Conservation (phyloP, 2,797 vertebrate species). For the Tadarida brasiliensis region DNA sequence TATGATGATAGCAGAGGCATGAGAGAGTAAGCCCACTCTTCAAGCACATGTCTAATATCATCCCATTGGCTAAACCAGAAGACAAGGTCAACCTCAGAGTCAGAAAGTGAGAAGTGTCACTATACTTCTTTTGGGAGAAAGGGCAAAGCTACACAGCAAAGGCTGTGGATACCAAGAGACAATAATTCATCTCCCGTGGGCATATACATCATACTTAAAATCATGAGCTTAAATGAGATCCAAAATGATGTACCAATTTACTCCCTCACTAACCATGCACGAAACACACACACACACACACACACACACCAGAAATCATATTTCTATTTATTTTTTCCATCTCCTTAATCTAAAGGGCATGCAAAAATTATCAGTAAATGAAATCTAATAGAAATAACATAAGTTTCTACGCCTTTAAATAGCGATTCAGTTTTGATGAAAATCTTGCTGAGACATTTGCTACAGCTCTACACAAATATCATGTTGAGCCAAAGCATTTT, state of each 20-base stretch:
- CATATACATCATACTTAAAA: background rate
- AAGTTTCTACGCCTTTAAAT: background rate
- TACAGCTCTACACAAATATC: constrained; percentile 77
- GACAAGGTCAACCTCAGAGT: background rate
- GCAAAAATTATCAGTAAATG: background rate
- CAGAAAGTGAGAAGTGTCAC: background rate
- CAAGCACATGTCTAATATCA: background rate
- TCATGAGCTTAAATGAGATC: background rate
- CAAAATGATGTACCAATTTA: background rate
- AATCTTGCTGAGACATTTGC: constrained; percentile 70
- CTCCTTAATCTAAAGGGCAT: background rate
- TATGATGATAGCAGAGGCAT: background rate
- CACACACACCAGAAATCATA: background rate
- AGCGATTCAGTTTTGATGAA: constrained; percentile 35
- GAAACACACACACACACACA: background rate
- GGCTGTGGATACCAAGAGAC: background rate
- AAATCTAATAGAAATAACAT: background rate
- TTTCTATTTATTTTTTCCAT: background rate
- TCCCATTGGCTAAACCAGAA: background rate
- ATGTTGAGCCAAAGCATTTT: constrained; percentile 81
- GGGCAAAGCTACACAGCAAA: background rate
- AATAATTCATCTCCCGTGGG: background rate
- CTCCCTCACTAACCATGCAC: background rate
- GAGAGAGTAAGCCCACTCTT: background rate
- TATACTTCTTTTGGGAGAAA: background rate